Conservation (phyloP, 2,797 vertebrate genomes). For the Rachycentron canadum region DNA sequence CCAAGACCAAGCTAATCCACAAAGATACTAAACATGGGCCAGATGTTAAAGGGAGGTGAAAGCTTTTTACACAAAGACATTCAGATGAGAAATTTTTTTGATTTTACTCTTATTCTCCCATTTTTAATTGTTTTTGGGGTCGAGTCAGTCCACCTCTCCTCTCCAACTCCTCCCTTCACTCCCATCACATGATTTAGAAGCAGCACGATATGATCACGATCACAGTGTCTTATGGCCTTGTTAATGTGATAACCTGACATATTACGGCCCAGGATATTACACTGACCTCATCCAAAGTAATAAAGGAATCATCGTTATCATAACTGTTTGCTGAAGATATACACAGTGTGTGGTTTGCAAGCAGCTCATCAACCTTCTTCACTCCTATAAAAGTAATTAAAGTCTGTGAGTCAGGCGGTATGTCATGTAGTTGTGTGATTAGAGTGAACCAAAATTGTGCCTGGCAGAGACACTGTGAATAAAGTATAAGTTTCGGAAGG, state of each 20-base stretch:
- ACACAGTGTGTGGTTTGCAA: conserved; percentile 26
- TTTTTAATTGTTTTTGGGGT: conserved; percentile 52
- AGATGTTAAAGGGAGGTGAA: conserved; percentile 41
- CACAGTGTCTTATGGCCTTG: conserved; percentile 38
- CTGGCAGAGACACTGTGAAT: conserved; percentile 45
- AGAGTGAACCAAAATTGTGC: conserved; percentile 33
- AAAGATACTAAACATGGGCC: conserved; percentile 3
- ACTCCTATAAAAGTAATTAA: conserved; percentile 61
- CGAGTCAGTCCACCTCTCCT: conserved; percentile 20
- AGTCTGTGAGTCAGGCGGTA: conserved; percentile 57
- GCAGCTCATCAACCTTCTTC: conserved; percentile 6
- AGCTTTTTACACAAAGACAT: conserved; percentile 1
- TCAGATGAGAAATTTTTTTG: conserved; percentile 13
- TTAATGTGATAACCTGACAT: conserved; percentile 63
- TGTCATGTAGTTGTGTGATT: conserved; percentile 68
- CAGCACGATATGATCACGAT: conserved; percentile 36
- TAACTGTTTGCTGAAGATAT: conserved; percentile 39
- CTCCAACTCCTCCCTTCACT: conserved; percentile 41
- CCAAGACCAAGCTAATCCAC: background rate
- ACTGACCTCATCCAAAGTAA: conserved; percentile 58
- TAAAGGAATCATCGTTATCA: conserved; percentile 60
- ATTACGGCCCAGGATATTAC: conserved; percentile 38
- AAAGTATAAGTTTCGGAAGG: conserved; percentile 1
- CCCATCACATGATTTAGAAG: conserved; percentile 62
- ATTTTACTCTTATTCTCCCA: conserved; percentile 21